Conservation (phyloP, 2,113 vertebrate genomes). For the Cathartes aura region DNA sequence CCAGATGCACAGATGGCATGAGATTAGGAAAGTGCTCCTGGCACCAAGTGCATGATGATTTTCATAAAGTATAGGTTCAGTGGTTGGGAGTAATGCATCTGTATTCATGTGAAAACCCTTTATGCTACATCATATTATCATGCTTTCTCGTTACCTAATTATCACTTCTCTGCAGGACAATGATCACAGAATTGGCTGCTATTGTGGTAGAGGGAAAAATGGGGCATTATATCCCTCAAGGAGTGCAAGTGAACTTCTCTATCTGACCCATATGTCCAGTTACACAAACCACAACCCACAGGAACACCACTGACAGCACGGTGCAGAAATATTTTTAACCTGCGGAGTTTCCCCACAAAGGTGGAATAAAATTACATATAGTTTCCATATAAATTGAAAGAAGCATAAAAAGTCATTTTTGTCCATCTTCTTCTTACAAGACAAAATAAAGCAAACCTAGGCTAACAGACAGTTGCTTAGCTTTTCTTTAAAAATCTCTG, state of each 20-base stretch:
- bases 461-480: not conserved
- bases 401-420: not conserved
- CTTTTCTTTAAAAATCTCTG: not conserved
- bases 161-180: constrained; percentile 6
- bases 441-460: not conserved
- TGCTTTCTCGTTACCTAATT: constrained; percentile 4
- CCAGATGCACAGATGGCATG: constrained; percentile 44
- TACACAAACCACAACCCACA: not conserved
- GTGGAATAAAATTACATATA: not conserved
- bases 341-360: not conserved
- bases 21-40: constrained; percentile 8
- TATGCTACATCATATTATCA: not conserved
- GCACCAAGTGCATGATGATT: not conserved
- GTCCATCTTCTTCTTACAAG: not conserved
- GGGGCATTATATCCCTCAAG: not conserved
- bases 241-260: not conserved
- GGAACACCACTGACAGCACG: not conserved
- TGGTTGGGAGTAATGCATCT: not conserved
- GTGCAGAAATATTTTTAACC: not conserved
- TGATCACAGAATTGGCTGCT: not conserved
- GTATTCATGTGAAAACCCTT: constrained; percentile 10
- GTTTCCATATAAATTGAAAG: not conserved
- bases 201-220: not conserved
- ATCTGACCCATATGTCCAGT: not conserved
- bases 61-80: constrained; percentile 5